Percentiles rank a stretch among this genome's conserved stretches.
Conservation (phyloP, 2,888 invertebrate genomes). For the Harpalus rubripes region DNA sequence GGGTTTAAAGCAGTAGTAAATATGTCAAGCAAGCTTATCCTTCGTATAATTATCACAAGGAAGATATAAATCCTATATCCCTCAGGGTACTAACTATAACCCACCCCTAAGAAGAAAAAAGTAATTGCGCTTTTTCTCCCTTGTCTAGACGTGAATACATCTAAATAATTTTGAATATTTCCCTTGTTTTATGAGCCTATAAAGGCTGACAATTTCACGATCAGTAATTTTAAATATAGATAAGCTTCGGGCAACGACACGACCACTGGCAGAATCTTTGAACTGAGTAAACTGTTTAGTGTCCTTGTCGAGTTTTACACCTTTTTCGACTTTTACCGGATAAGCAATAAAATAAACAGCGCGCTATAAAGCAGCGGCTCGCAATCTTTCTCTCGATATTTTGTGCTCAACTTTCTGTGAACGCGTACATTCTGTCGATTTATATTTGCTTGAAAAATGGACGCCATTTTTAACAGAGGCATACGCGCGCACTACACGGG, state of each 20-base stretch:
- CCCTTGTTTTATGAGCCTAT: constrained; percentile 31
- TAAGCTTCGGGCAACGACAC: constrained; percentile 16
- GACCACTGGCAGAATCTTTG: neutral
- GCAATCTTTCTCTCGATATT: constrained; percentile 54
- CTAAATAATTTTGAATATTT: constrained; percentile 47
- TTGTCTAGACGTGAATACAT: constrained; percentile 27
- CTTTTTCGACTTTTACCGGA: constrained; percentile 63
- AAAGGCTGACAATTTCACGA: constrained; percentile 22
- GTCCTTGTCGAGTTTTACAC: constrained; percentile 58
- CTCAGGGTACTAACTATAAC: constrained; percentile 1
- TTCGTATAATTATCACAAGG: constrained; percentile 39
- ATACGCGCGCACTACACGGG: constrained; percentile 12
- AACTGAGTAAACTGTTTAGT: constrained; percentile 31
- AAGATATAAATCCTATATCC: constrained; percentile 37
- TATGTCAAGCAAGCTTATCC: constrained; percentile 27
- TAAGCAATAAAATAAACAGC: constrained; percentile 65
- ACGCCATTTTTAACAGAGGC: constrained; percentile 54
- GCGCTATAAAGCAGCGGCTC: constrained; percentile 58
- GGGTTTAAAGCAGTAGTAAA: constrained; percentile 9
- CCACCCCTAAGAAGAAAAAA: constrained; percentile 45
- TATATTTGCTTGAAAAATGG: constrained; percentile 62
- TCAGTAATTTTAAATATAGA: constrained; percentile 44
- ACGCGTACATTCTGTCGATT: constrained; percentile 55
- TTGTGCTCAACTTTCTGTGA: constrained; percentile 61
- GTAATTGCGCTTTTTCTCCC: constrained; percentile 37